phyloP scores from a whole-genome alignment of 1,140 invertebrate genomes.

The Archegozetes longisetosus region DNA sequence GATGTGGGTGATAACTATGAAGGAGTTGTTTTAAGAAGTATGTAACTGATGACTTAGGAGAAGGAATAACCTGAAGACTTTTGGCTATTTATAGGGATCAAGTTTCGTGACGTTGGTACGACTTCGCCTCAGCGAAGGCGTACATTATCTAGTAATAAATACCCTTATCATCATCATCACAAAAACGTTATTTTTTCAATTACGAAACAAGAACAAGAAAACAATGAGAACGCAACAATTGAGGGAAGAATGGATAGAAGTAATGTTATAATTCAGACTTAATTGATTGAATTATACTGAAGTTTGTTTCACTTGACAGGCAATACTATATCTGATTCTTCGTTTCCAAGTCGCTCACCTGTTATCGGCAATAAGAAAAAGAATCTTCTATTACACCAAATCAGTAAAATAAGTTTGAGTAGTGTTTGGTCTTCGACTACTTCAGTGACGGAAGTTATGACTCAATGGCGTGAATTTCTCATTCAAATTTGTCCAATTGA shows the following conservation, averaged over 20 bases:
- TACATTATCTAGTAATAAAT: neutral
- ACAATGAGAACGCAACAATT: neutral
- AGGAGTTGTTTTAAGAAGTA: neutral
- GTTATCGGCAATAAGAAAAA: neutral
- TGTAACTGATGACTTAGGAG: neutral
- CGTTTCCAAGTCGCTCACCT: neutral
- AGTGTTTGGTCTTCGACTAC: neutral
- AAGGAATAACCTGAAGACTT: neutral
- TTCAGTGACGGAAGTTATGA: neutral
- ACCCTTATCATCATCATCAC: neutral
- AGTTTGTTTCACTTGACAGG: too few relatives aligned
- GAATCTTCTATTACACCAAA: neutral
- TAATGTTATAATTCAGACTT: too few relatives aligned
- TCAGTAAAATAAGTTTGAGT: neutral
- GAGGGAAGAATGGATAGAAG: neutral
- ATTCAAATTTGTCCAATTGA: conserved; percentile 37
- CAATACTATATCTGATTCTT: neutral
- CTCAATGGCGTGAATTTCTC: conserved; percentile 31
- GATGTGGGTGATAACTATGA: neutral
- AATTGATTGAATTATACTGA: too few relatives aligned
- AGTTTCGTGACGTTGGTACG: neutral
- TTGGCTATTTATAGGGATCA: neutral
- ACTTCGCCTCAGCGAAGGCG: neutral
- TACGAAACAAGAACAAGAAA: neutral
- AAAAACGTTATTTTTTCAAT: neutral